These are phyloP conservation scores for Scaptodrosophila latifasciaeformis DNA, from an alignment of 2,888 invertebrate genomes.

Conservation along the genomic window DNA sequence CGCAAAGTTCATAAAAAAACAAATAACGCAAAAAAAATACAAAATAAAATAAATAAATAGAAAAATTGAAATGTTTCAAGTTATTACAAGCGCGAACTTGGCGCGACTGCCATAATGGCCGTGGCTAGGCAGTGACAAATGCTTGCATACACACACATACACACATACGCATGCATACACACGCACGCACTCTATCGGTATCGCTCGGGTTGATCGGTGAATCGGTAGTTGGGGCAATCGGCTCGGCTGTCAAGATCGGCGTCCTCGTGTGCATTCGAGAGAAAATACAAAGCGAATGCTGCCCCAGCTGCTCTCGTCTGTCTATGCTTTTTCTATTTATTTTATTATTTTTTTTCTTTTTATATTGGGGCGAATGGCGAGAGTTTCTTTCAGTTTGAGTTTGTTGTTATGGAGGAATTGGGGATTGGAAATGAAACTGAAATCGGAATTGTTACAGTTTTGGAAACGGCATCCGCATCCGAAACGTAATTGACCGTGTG, in stretches of 20 bases:
- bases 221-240: too few species aligned
- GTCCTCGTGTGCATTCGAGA: constrained; percentile 5
- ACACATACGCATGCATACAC: too few species aligned
- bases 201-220: too few species aligned
- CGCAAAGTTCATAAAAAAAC: too few species aligned
- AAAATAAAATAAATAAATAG: too few species aligned
- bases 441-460: background rate
- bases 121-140: too few species aligned
- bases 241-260: constrained; percentile 13
- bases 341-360: constrained; percentile 3
- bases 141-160: too few species aligned
- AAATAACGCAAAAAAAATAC: too few species aligned
- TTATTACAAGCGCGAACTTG: constrained; percentile 57
- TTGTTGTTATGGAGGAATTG: background rate
- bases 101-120: constrained; percentile 57
- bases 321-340: constrained; percentile 20
- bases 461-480: constrained; percentile 1
- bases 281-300: constrained; percentile 5
- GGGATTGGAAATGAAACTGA: background rate
- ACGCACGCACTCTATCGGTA: too few species aligned
- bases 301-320: constrained; percentile 17
- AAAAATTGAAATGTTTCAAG: constrained; percentile 42
- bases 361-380: too few species aligned
- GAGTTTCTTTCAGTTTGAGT: constrained; percentile 9
- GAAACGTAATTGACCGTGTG: constrained; percentile 11